These are phyloP conservation scores for Cephus sareptanus DNA, from an alignment of 2,888 invertebrate genomes.

Conservation along the genomic window DNA sequence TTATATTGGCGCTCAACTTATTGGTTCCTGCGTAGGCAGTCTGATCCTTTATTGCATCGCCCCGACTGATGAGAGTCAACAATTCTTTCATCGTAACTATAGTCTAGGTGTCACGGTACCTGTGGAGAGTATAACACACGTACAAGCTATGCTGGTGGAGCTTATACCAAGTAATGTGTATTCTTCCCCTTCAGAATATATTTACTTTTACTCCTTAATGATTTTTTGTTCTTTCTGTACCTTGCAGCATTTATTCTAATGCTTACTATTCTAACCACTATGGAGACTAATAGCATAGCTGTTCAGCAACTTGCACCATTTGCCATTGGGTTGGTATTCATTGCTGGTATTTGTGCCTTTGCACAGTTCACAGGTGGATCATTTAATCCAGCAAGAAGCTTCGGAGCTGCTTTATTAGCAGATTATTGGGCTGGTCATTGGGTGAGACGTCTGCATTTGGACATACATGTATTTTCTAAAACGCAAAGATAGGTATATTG, in stretches of 20 bases:
- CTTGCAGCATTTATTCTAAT: constrained; percentile 7
- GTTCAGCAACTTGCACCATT: constrained; percentile 3
- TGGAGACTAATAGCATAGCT: constrained; percentile 1
- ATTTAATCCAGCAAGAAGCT: constrained; percentile 12
- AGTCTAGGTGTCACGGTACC: constrained; percentile 6
- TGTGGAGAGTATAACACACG: neutral
- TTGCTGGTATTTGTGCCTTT: neutral
- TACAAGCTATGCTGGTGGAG: constrained; percentile 6
- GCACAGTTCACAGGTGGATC: neutral
- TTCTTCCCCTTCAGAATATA: neutral
- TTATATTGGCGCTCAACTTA: neutral
- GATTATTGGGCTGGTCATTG: constrained; percentile 5
- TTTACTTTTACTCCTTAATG: neutral
- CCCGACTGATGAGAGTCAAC: neutral
- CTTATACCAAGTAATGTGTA: neutral
- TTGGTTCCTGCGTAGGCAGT: neutral
- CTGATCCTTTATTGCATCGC: neutral
- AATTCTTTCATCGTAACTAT: constrained; percentile 5
- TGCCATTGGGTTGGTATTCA: constrained; percentile 6
- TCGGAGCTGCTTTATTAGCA: constrained; percentile 5
- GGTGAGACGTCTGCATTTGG: neutral
- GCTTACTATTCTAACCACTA: constrained; percentile 8
- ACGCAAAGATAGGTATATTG: neutral
- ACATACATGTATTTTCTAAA: neutral
- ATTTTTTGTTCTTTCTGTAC: neutral